Conservation (phyloP, 2,113 vertebrate genomes). For the Octodon degus region DNA sequence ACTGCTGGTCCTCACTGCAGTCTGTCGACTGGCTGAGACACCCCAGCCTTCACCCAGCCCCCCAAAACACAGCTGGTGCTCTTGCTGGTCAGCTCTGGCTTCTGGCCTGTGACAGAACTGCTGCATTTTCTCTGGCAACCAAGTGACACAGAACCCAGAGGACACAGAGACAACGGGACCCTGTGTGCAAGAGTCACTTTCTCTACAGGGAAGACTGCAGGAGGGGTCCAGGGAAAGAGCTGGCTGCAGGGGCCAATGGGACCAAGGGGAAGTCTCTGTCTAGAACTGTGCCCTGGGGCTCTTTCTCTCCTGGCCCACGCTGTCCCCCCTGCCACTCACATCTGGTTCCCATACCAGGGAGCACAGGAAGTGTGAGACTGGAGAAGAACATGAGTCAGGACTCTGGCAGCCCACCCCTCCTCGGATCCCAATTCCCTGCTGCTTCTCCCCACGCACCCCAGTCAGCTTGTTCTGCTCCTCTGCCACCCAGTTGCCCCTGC, state of each 20-base stretch:
- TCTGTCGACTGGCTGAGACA: neutral
- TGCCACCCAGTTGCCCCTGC: neutral
- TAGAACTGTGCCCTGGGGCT: neutral
- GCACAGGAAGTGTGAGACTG: neutral
- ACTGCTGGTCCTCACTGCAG: neutral
- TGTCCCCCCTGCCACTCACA: fast-evolving
- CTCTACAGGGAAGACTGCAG: neutral
- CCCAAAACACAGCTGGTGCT: neutral
- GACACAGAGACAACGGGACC: neutral
- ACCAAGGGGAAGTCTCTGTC: no score
- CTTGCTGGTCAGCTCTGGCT: neutral
- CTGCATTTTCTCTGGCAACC: no score
- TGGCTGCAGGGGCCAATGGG: neutral
- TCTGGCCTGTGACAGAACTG: neutral
- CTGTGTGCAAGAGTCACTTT: neutral
- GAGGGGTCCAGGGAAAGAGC: neutral
- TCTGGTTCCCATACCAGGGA: neutral
- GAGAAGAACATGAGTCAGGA: neutral
- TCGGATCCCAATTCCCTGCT: neutral
- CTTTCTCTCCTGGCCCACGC: neutral
- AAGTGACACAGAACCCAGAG: neutral
- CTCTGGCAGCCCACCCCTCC: neutral
- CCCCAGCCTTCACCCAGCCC: neutral
- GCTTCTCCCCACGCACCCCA: neutral
- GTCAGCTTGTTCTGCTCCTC: neutral